These are phyloP conservation scores for Stomatorhinus ivindoensis DNA, from an alignment of 2,113 vertebrate species.

Conservation along the genomic window DNA sequence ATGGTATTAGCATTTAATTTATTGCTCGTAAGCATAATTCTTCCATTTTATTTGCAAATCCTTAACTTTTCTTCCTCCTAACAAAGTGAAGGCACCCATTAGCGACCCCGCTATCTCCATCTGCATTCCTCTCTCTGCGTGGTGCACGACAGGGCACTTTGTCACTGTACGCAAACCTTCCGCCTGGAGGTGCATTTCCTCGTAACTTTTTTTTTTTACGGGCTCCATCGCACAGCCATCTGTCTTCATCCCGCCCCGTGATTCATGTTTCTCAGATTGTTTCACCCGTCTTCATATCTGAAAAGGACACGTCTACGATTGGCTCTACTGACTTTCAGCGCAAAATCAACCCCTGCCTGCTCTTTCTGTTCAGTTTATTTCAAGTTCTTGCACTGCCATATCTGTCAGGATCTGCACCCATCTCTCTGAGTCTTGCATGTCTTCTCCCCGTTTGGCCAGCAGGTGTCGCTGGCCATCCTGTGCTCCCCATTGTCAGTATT, in stretches of 20 bases:
- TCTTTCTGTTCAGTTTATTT: not conserved
- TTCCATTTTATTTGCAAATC: not conserved
- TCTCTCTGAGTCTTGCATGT: too few relatives aligned
- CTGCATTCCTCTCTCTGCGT: not conserved
- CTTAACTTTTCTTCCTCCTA: not conserved
- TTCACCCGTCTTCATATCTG: not conserved
- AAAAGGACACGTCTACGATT: not conserved
- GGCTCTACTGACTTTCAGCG: not conserved
- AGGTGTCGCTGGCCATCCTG: too few relatives aligned
- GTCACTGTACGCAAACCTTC: not conserved
- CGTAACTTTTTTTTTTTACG: not conserved
- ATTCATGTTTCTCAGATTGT: slow-evolving; percentile 1
- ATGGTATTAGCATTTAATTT: not conserved
- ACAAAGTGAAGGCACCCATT: not conserved
- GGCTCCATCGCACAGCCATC: not conserved
- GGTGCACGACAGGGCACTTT: not conserved
- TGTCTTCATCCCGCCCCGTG: not conserved
- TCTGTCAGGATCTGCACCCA: too few relatives aligned
- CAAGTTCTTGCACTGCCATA: not conserved
- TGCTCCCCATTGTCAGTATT: too few relatives aligned
- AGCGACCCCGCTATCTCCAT: not conserved
- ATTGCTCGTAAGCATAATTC: not conserved
- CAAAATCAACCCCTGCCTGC: not conserved
- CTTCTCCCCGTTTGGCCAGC: too few relatives aligned
- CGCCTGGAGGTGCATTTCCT: not conserved